Conservation (phyloP, 2,797 vertebrate species). For the Podarcis siculus region DNA sequence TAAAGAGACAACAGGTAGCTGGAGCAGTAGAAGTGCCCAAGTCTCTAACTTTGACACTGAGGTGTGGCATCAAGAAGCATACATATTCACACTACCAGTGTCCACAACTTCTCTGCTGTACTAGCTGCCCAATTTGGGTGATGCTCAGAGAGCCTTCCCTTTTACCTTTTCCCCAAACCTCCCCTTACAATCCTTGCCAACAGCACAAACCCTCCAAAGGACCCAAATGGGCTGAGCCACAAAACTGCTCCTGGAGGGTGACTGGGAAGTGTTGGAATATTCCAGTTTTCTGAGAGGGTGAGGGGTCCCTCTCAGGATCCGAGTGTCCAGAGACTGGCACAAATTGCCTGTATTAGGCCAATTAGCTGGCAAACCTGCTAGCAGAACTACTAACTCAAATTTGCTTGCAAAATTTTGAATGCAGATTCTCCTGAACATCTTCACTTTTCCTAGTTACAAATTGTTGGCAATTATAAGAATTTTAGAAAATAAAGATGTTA, state of each 20-base stretch:
- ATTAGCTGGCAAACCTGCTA: background rate
- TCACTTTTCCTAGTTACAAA: background rate
- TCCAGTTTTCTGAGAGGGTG: background rate
- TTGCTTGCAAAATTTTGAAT: background rate
- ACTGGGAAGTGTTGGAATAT: background rate
- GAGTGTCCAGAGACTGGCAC: too few relatives aligned
- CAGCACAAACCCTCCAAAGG: background rate
- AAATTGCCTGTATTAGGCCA: background rate
- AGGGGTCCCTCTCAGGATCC: too few relatives aligned
- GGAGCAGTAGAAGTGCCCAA: background rate
- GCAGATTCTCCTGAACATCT: background rate
- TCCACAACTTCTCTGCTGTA: background rate
- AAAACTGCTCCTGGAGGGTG: background rate
- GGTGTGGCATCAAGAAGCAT: background rate
- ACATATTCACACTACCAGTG: background rate
- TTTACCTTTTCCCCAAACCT: background rate
- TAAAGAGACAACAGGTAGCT: background rate
- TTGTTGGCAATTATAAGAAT: background rate
- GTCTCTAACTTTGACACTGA: background rate
- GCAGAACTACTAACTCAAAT: background rate
- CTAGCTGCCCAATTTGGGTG: background rate
- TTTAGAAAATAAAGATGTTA: background rate
- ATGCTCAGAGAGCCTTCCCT: background rate
- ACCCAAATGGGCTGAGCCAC: background rate
- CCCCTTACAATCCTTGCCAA: background rate